Evolutionary conservation across 2,113 vertebrate species (phyloP).

Genomic region (Nibea coibor): DNA sequence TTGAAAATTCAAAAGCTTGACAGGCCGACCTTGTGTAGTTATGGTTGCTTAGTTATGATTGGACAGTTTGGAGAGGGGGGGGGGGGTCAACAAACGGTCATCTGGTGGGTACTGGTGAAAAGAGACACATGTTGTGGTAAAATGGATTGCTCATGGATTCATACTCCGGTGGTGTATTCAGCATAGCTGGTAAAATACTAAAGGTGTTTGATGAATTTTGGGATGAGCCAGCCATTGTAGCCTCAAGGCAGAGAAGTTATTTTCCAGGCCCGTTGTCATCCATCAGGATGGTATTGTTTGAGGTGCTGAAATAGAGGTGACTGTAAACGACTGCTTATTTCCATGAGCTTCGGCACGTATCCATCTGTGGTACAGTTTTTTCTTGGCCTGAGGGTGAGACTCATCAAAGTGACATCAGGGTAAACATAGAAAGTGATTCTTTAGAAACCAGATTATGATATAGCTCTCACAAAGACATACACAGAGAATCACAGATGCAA

Average conservation of each 20-base stretch:
- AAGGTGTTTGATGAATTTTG: constrained; percentile 34
- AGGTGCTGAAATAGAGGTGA: constrained; percentile 41
- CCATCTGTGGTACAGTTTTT: neutral
- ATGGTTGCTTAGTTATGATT: neutral
- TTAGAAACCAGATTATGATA: constrained; percentile 49
- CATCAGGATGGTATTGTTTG: constrained; percentile 49
- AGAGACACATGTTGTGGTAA: neutral
- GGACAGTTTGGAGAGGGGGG: neutral
- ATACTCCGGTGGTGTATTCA: constrained; percentile 3
- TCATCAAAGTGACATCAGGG: constrained; percentile 48
- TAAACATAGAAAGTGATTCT: constrained; percentile 50
- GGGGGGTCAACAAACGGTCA: neutral
- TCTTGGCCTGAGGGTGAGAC: constrained; percentile 40
- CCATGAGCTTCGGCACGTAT: constrained; percentile 25
- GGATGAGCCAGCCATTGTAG: constrained; percentile 20
- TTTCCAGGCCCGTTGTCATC: constrained; percentile 36
- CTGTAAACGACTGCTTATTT: constrained; percentile 46
- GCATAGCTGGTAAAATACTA: neutral
- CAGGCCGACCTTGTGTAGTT: too few species aligned
- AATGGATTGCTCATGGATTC: constrained; percentile 16
- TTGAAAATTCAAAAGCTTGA: too few species aligned
- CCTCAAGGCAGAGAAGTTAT: constrained; percentile 43
- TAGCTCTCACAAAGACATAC: constrained; percentile 29
- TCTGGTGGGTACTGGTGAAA: neutral
- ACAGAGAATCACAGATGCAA: neutral